Percentiles rank a stretch among this genome's conserved stretches.
Conservation (phyloP, 2,888 invertebrate species). For the Gibbula magus region DNA sequence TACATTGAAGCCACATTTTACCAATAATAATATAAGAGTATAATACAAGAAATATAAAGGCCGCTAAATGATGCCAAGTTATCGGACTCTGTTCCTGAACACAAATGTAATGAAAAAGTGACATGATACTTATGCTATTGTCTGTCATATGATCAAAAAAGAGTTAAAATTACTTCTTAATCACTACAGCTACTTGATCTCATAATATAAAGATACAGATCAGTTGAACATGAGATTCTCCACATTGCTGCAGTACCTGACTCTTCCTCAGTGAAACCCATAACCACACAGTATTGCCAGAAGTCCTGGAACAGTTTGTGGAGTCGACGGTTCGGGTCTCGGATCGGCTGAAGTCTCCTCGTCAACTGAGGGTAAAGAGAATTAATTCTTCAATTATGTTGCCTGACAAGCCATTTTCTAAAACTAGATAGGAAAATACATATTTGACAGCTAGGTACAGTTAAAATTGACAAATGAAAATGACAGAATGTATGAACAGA, state of each 20-base stretch:
- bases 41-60: too few species aligned
- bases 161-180: too few species aligned
- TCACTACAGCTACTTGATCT: too few species aligned
- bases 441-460: neutral
- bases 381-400: neutral
- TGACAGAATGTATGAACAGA: neutral
- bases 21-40: too few species aligned
- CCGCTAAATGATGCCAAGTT: too few species aligned
- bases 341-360: constrained; percentile 90
- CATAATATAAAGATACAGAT: too few species aligned
- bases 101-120: too few species aligned
- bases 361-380: constrained; percentile 78
- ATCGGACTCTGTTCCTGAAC: too few species aligned
- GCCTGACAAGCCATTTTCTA: neutral
- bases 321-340: constrained; percentile 86
- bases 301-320: constrained; percentile 99
- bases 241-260: constrained; percentile 46
- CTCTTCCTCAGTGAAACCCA: constrained; percentile 93
- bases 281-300: constrained; percentile 99
- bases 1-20: too few species aligned
- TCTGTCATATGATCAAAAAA: too few species aligned
- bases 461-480: neutral
- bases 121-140: too few species aligned
- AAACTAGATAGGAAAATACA: neutral
- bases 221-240: too few species aligned